Conservation (phyloP, 2,797 vertebrate genomes). For the Chiroxiphia lanceolata region DNA sequence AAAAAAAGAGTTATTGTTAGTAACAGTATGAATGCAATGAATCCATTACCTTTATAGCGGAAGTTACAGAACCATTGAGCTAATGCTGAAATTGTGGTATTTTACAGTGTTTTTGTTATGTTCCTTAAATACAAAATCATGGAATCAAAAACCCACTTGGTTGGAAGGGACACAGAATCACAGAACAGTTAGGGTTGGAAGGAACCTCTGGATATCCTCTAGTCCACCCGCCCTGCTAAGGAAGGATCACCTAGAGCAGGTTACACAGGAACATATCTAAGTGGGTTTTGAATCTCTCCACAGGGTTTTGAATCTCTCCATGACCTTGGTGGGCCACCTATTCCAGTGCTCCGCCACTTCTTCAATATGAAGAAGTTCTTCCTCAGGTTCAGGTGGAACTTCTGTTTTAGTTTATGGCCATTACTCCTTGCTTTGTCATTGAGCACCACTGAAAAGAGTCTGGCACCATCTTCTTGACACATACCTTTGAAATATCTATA, state of each 20-base stretch:
- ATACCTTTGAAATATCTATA: neutral
- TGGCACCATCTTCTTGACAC: neutral
- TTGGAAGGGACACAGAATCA: neutral
- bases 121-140: neutral
- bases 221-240: accelerated
- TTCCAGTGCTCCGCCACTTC: neutral
- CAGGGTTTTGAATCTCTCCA: neutral
- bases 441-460: neutral
- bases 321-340: neutral
- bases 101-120: neutral
- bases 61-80: neutral
- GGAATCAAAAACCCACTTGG: neutral
- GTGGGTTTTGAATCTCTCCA: neutral
- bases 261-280: neutral
- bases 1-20: neutral
- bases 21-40: neutral
- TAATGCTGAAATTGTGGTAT: neutral
- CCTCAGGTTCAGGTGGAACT: neutral
- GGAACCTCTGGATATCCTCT: neutral
- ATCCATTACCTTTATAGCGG: neutral
- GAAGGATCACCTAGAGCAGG: neutral
- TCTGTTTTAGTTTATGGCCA: neutral
- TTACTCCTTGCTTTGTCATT: neutral
- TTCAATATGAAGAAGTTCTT: neutral
- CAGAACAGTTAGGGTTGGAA: neutral